phyloP scores from a whole-genome alignment of 2,888 invertebrate genomes.

The Polydrusus pterygomalis region DNA sequence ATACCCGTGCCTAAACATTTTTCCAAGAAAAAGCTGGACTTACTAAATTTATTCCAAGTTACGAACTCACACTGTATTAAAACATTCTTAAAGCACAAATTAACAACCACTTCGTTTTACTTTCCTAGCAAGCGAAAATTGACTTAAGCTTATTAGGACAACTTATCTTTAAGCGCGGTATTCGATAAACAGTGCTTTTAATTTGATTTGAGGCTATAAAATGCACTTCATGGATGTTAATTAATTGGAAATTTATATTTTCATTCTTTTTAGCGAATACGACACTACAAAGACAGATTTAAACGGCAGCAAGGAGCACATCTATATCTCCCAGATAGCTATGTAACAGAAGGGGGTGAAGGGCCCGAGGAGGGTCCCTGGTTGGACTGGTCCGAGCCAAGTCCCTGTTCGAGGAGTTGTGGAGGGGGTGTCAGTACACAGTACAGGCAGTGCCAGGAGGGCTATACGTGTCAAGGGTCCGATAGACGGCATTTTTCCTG shows the following conservation, averaged over 20 bases:
- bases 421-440: constrained; percentile 95
- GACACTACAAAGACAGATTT: constrained; percentile 82
- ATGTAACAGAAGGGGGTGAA: constrained; percentile 81
- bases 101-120: too few species aligned
- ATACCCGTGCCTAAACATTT: too few species aligned
- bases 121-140: too few species aligned
- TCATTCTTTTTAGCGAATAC: constrained; percentile 70
- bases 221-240: too few species aligned
- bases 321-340: constrained; percentile 82
- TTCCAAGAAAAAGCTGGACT: too few species aligned
- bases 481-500: constrained; percentile 91
- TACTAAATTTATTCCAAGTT: too few species aligned
- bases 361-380: constrained; percentile 81
- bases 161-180: not conserved
- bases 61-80: too few species aligned
- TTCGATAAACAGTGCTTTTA: not conserved
- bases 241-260: not conserved
- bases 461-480: constrained; percentile 83
- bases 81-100: too few species aligned
- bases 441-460: constrained; percentile 84
- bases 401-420: constrained; percentile 91
- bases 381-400: constrained; percentile 89
- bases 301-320: constrained; percentile 86
- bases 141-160: too few species aligned
- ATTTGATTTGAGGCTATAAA: too few species aligned